Base-by-base conservation (phyloP, 2,797 vertebrate species). In the Clarias platycephalus region DNA sequence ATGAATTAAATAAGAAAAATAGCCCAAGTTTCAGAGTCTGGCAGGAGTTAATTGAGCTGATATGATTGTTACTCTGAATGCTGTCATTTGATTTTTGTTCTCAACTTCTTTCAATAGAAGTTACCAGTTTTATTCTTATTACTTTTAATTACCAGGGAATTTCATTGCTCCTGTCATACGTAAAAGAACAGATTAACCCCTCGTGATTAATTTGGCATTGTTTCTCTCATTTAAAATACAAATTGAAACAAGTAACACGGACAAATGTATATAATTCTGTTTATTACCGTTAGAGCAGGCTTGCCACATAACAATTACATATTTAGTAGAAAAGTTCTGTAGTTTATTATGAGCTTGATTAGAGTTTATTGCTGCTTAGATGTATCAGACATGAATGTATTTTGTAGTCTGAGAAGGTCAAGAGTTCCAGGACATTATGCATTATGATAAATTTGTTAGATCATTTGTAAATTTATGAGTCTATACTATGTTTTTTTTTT, bases 1-100 rank as follows among this genome's bases (percentile, higher is more conserved):
- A 95, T 94, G 93, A 95, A 93, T 94, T 95, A 95, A 95, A 93
- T 93, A 95, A 94, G 94, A 95, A 94, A 94, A 94, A 95, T 95
- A 92, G 92, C 94, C 93, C 92, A 93, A 93, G 92, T 94, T 93
- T 92, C 90, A 91, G 89, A 91, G 88, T 83, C 87, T 94, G 95
- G 94, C 95, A 94, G 94, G 90, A 92, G 94, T 91, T 96, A 95
- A 96, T 95, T 95, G 95, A 91, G 88, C 92, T 92, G 91, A 91
- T 93, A 91, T 92, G 89, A 93, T 84, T 88, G 91, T 92, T 90
- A 91, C 90, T 87, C 87, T 90, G 89, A 93, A 91, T 90, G 89
- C 92, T 93, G 93, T 94, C 93, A 93, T 92, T 92, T 93, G 88
- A 92, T 89, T 90, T 92, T 89, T 91, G 85, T 87, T 90, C 81